Base-by-base conservation (phyloP, 2,888 invertebrate genomes). In the Trisateles emortualis region DNA sequence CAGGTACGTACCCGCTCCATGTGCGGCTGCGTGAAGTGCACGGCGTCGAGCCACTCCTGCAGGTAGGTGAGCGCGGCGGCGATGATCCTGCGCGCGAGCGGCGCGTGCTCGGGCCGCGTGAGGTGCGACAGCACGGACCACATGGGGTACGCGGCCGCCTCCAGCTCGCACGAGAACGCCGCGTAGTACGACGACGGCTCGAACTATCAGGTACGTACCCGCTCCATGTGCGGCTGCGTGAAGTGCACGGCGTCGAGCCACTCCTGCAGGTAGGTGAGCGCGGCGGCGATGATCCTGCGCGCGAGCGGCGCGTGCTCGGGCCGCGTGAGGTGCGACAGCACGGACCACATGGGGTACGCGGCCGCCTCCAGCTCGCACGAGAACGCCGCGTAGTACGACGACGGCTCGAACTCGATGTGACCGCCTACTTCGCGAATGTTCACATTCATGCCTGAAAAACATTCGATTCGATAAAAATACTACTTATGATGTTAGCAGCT, bases 101-200 rank as follows among this genome's bases (percentile, higher is more conserved):
- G n/a, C n/a, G n/a, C n/a, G n/a, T n/a, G n/a, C n/a, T n/a, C 94
- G 8, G 94, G 93, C 78, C 96, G 96, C 57, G 95, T 95, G 30
- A 98, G 93, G 91, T 99, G 99, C 36, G 96, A 96, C 48, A 98
- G 96, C 53, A 99, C 95, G 10, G 98, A 98, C 99, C 99, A 99
- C 98, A 99, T 98, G 0, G 99, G 98, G 90, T 98, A 98, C 10
- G 99, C 98, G 75, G 98, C 98, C 19, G 98, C 98, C 92, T 99
- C 99, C 70, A 99, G 91, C 93, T 99, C 99, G 68, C 99, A 99
- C 58, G 98, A 98, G 93, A 99, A 99, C 24, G 99, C 98, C 40
- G 99, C 98, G 92, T 99, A 99, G 92, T 99, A 99, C 11, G 98
- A 98, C 66, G 98, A 98, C 38, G 98, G 98, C 88, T 99, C 99